Percentiles rank a stretch among this genome's conserved stretches.
Conservation (phyloP, 2,888 invertebrate genomes). For the Hirudinaria manillensis region DNA sequence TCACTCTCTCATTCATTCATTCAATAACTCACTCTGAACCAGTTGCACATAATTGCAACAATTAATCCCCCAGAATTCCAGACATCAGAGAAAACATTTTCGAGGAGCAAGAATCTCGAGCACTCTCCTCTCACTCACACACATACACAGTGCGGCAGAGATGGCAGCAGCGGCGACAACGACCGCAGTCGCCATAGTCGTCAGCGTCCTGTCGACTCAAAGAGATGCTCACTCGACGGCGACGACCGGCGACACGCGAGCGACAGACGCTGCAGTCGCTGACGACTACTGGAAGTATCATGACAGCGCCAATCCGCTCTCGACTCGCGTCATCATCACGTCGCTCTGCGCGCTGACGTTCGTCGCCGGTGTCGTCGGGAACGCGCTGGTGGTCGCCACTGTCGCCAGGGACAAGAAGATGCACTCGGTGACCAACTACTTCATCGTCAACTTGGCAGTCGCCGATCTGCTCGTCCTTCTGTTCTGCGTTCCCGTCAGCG, state of each 20-base stretch:
- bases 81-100: no score
- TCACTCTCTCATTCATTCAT: no score
- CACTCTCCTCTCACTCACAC: no score
- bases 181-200: not conserved
- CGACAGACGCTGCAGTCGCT: not conserved
- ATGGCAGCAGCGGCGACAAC: not conserved
- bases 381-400: slow-evolving; percentile 5
- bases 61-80: no score
- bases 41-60: no score
- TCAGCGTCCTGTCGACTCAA: not conserved
- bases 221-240: not conserved
- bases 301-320: not conserved
- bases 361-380: slow-evolving; percentile 5
- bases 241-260: not conserved
- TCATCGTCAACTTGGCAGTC: slow-evolving; percentile 15
- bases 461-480: slow-evolving; percentile 9
- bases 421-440: slow-evolving; percentile 12
- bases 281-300: not conserved
- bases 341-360: not conserved
- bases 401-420: slow-evolving; percentile 8
- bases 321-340: not conserved
- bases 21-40: no score
- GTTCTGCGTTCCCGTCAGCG: slow-evolving; percentile 7
- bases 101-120: no score
- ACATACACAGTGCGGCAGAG: not conserved